Evolutionary conservation across 92 coral and sea anemone genomes (phyloP).

Genomic region (Bergia sp.): DNA sequence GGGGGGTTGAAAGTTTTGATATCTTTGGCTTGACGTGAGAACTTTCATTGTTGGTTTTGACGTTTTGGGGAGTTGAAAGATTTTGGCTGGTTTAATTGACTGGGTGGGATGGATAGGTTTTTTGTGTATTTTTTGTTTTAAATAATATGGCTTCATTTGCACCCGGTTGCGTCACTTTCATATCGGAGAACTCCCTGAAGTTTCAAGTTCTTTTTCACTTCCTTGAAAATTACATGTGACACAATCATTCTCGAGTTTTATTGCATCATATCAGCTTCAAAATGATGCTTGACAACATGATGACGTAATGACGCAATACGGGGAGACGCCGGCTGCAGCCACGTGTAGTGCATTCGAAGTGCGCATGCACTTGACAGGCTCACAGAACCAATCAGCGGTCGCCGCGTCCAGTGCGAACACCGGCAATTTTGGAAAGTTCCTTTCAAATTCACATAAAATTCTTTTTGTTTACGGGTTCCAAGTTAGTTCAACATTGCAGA

Average conservation of each 20-base stretch:
- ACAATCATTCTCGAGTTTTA: not conserved
- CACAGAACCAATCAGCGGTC: slow-evolving; percentile 87
- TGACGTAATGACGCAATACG: slow-evolving; percentile 23
- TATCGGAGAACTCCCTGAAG: too few relatives aligned
- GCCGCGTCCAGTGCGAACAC: slow-evolving; percentile 96
- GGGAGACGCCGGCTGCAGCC: slow-evolving; percentile 64
- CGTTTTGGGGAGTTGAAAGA: too few relatives aligned
- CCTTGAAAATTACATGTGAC: too few relatives aligned
- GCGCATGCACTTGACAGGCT: slow-evolving; percentile 58
- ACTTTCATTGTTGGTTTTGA: too few relatives aligned
- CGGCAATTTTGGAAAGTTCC: slow-evolving; percentile 59
- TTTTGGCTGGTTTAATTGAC: too few relatives aligned
- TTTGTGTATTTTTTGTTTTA: too few relatives aligned
- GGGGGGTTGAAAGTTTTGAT: too few relatives aligned
- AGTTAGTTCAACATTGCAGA: not conserved
- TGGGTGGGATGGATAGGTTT: too few relatives aligned
- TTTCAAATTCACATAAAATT: slow-evolving; percentile 46
- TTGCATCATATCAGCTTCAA: not conserved
- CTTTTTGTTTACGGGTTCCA: slow-evolving; percentile 29
- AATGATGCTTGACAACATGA: slow-evolving; percentile 14
- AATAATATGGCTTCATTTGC: too few relatives aligned
- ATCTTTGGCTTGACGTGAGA: too few relatives aligned
- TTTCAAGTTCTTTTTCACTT: too few relatives aligned
- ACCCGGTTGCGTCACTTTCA: too few relatives aligned
- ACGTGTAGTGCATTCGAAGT: slow-evolving; percentile 63